Base-by-base conservation (phyloP, 2,113 vertebrate genomes). In the Rutilus rutilus region DNA sequence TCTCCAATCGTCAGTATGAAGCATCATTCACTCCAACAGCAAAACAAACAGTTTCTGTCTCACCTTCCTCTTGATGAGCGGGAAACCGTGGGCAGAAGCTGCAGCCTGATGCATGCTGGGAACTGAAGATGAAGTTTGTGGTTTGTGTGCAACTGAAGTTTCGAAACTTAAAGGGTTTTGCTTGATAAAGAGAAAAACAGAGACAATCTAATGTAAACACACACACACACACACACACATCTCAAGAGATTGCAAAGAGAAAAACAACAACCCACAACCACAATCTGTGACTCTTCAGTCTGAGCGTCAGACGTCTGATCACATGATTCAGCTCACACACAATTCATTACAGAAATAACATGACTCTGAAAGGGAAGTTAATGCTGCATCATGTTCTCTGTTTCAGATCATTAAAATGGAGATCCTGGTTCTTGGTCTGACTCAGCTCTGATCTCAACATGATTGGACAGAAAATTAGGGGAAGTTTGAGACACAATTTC, bases 11-110 rank as follows among this genome's bases (percentile, higher is more conserved):
- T 33, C 30, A 33, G 30, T 33, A 33, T 33, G 30, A 65, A 65
- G 27, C 15, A 6, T 30, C 6, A 14, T 67, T 67, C 7, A 21
- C 30, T 67, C 17, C 42, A 23, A 1, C 21, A 79, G 33, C 11
- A 23, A 23, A 39, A 33, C 11, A 17, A 42, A 42, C 27, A 23
- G 19, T 77, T 57, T 52, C 12, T 27, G 0, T 1, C 76, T 85
- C 88, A 98, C 97, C 97, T 97, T 98, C 90, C 98, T 97, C 90
- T 97, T 98, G 92, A 99, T 97, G 85, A 98, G 95, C 0, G 97
- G 98, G 87, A 98, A 98, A 57, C 98, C 98, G 0, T 98, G 95
- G 84, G 96, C 96, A 0, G 97, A 96, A 6, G 96, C 96, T 3
- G 96, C 93, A 1, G 95, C 93, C 42, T 94, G 96, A 1, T 79